Evolutionary conservation across 2,113 vertebrate species (phyloP), one percentile per base, ranked within the genome.

Genomic region (Chionomys nivalis): DNA sequence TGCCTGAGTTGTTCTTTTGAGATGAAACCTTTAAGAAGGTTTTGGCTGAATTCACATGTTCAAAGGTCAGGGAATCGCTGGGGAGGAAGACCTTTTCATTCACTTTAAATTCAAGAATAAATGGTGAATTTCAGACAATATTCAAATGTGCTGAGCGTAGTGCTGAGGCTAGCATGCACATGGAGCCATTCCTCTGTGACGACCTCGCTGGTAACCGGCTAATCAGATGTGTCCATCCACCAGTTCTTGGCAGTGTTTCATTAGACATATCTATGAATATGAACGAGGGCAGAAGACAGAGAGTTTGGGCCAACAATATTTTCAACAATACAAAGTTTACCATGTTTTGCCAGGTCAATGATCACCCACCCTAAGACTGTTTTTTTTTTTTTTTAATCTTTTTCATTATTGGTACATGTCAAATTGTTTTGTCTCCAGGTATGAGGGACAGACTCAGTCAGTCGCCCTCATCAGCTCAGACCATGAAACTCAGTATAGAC

Each of bases 1-100:
- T 93, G 87, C 58, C 4, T 12, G 24, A 94, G 87, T 24, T 89
- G 58, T n/a, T 79, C 65, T 83, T 91, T 61, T 52, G 86, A 90
- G 55, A 75, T 90, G 68, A 85, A 68, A 90, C 7, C 61, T 78
- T 72, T 73, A 72, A 61, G 78, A 58, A 65, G 21, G 61, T 6
- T 68, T 93, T 85, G 23, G 21, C 65, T 68, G 81, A 88, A 39
- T 72, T 94, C 72, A 58, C 39, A 78, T 86, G 58, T 90, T 85
- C 61, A 96, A 96, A 96, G 17, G 6, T 28, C 87, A 70, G 66
- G 52, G 44, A 90, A 83, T 79, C 61, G 83, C 49, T 87, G 96
- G 96, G 26, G 13, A 77, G 16, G 33, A 78, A 44, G 24, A 49
- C 33, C 79, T 95, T 82, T 90, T 81, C 14, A 91, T 75, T 23